Evolutionary conservation across 2,797 vertebrate species (phyloP), one percentile per base, ranked within the genome.

Genomic region (Alfaro cultratus): DNA sequence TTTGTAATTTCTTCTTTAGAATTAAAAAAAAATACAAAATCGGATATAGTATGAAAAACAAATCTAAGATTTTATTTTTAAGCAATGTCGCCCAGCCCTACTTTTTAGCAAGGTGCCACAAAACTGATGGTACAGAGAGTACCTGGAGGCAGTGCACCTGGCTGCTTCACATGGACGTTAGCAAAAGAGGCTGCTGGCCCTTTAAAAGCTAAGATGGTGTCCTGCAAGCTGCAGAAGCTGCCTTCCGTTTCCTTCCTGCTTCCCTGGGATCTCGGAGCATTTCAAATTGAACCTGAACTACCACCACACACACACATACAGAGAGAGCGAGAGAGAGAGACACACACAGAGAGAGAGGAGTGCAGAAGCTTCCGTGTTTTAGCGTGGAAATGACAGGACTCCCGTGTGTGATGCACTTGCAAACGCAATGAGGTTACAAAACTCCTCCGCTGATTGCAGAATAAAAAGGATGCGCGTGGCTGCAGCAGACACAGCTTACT

Each of bases 121-220:
- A 23, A 12, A 39, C 8, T 68, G 64, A 64, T 36, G 62, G 62
- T n/a, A 51, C 76, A 73, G 45, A 45, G 78, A n/a, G 78, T 23
- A 41, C 70, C 81, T 83, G 83, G 77, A 83, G 86, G 85, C 87
- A 60, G 84, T 74, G 87, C 87, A 92, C 87, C 86, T 91, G 87
- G 88, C 88, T 73, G 79, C 86, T 83, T 83, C 91, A 88, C 87
- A 82, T 81, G 64, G 46, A 34, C 41, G 78, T 64, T 34, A 18
- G 16, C 34, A 73, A 73, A 39, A 72, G 62, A 0, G 88, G 83
- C 78, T 83, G 83, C 94, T 92, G 93, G 90, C 92, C 91, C 93
- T 95, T 95, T 92, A 93, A 94, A 84, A 92, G 89, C 90, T 93
- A 94, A 94, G 93, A 95, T 94, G 94, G 93, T 94, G 95, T 93